Conservation (phyloP, 2,888 invertebrate genomes). For the Cantharis nigra region DNA sequence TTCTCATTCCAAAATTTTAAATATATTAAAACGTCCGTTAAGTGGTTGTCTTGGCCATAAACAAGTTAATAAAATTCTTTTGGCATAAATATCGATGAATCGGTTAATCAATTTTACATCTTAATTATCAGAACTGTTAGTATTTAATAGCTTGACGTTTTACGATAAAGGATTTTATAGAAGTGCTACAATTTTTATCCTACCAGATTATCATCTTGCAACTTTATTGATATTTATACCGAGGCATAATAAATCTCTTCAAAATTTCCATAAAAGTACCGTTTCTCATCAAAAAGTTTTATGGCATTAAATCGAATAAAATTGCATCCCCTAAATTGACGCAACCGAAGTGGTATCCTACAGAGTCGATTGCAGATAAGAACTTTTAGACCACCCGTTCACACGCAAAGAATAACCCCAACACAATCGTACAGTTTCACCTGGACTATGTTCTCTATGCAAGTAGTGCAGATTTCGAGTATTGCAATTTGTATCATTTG, state of each 20-base stretch:
- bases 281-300: constrained; percentile 24
- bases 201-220: not conserved
- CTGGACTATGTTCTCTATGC: constrained; percentile 18
- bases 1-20: not conserved
- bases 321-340: constrained; percentile 32
- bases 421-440: constrained; percentile 19
- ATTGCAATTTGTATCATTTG: not conserved
- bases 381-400: constrained; percentile 29
- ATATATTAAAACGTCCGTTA: not conserved
- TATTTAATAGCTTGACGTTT: not conserved
- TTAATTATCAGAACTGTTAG: not conserved
- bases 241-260: not conserved
- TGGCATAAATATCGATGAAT: not conserved
- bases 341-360: constrained; percentile 30
- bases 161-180: not conserved
- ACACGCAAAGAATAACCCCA: constrained; percentile 31
- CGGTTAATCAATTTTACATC: not conserved
- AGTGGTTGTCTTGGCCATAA: not conserved
- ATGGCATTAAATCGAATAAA: constrained; percentile 27
- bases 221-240: not conserved
- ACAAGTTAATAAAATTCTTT: not conserved
- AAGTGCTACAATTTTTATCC: not conserved
- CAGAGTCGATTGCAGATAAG: constrained; percentile 31
- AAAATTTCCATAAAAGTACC: constrained; percentile 27
- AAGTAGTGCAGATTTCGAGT: not conserved